Base-by-base conservation (phyloP, 1,140 invertebrate genomes). In the Stegodyphus dumicola region DNA sequence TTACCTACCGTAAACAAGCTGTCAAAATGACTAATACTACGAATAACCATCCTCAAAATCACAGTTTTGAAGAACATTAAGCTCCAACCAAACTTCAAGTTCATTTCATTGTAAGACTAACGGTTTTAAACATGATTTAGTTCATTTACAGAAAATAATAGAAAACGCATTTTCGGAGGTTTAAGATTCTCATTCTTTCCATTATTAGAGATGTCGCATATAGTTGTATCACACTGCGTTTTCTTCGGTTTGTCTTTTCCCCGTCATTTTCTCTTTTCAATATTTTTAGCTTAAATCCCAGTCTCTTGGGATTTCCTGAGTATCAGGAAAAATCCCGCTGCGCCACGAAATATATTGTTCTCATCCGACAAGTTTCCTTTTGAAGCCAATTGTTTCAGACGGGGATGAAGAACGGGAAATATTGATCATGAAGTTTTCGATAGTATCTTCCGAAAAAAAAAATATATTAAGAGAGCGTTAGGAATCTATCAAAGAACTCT, bases 291-390 rank as follows among this genome's bases (percentile, higher is more conserved):
- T 71, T 69, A 78, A 78, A 78, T 67, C 77, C 77, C 7, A 33
- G 52, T 15, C 64, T 78, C 48, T 51, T 33, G 77, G 77, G 77
- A 77, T 77, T 77, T 77, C 15, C 53, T 60, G 64, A 48, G 75
- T 65, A 77, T 77, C 75, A 56, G 48, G 65, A 69, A 78, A 78
- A 69, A 78, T 78, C 77, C 65, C 65, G 33, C 15, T 69, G 77
- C 51, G 64, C 66, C 17, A 13, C 33, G 77, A 65, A 78, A 78
- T 78, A 78, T 78, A 78, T 78, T 78, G 65, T 78, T 78, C 51
- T 69, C 65, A 51, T 33, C 52, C 66, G 60, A 53, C 51, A 67
- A 52, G 17, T 53, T 78, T 78, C 53, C 65, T 78, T 67, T 65
- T 18, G 65, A 69, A 78, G 64, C 65, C 77, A 69, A 78, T 78